Base-by-base conservation (phyloP, 2,888 invertebrate species). In the Globia sparganii region DNA sequence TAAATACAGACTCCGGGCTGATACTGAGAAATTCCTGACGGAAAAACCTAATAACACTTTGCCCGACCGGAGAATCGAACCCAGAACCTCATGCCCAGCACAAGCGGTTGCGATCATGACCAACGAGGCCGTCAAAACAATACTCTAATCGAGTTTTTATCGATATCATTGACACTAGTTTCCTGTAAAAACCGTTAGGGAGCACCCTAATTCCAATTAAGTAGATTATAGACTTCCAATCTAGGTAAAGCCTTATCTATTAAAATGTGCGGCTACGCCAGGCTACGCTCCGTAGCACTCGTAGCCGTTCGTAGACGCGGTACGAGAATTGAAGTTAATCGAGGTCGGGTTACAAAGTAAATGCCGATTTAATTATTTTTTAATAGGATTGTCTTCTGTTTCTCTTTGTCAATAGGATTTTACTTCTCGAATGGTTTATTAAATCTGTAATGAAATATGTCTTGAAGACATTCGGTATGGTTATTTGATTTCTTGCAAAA, bases 221-320 rank as follows among this genome's bases (percentile, higher is more conserved):
- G 62, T 81, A 72, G 82, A 84, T 81, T 81, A 77, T 72, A 68
- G 71, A 67, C 13, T 74, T 77, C 73, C 77, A 81, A 84, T 87
- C 75, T 64, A 72, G 72, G 58, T 77, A 77, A 84, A 87, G 58
- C 74, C 77, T 76, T 75, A 62, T 81, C 75, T 81, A 78, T 81
- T 86, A 75, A 86, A 81, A 73, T 82, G 69, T 70, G 75, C 77
- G n/a, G 76, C 86, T 86, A 84, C 86, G 79, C 31, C 13, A n/a
- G 4, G 79, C 70, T 83, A 82, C 86, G 85, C 73, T 83, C 43
- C 82, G 84, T 79, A 85, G 75, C 75, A 15, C 65, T 49, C 86
- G 84, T 86, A 85, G 83, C 75, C 65, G 62, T 65, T 80, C 72
- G 85, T 86, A 87, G 87, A 77, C 66, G 28, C 43, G 73, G 86